Evolutionary conservation across 2,888 invertebrate genomes (phyloP), one percentile per base, ranked within the genome.

Genomic region (Dichetophora obliterata): DNA sequence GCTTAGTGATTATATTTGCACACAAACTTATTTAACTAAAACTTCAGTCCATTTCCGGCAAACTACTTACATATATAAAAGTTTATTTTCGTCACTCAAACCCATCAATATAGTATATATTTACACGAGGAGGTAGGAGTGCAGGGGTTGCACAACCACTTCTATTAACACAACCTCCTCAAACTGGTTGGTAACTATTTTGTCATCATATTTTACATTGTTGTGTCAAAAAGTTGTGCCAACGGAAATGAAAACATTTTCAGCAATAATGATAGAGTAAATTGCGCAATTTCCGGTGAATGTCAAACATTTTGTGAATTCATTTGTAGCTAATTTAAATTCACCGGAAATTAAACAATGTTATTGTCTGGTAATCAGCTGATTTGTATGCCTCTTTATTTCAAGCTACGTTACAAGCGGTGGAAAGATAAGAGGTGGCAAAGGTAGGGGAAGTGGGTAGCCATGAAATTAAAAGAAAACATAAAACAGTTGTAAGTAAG

Each of bases 171-270:
- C 2, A 11, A 43, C 11, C 43, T 11, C 2, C 43, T 43, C 43
- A 1, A 43, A 43, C 43, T 43, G 11, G 43, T 43, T 43, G 43
- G 14, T 14, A 43, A 43, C 43, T 43, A 43, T 43, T 43, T 43
- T 43, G 43, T 43, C 43, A 43, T 43, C 43, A 43, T 59, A 59
- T 59, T 54, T 19, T 19, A 54, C 19, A 54, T 59, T 48, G n/a
- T 48, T 37, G 66, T 48, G 22, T 6, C 66, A 19, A 37, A n/a
- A 48, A 34, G 22, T 37, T 61, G 9, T 70, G 22, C 14, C 43
- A 78, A 61, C 75, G 78, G 78, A 78, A 69, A 76, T 78, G 66
- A 72, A 66, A 78, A 76, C 68, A 75, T 75, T 77, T 74, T 74
- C 52, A 22, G 34, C 71, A 37, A 77, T 75, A 75, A 74, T 37